These are phyloP conservation scores for Misgurnus mizolepis DNA, from an alignment of 2,113 vertebrate species.

Conservation along the genomic window DNA sequence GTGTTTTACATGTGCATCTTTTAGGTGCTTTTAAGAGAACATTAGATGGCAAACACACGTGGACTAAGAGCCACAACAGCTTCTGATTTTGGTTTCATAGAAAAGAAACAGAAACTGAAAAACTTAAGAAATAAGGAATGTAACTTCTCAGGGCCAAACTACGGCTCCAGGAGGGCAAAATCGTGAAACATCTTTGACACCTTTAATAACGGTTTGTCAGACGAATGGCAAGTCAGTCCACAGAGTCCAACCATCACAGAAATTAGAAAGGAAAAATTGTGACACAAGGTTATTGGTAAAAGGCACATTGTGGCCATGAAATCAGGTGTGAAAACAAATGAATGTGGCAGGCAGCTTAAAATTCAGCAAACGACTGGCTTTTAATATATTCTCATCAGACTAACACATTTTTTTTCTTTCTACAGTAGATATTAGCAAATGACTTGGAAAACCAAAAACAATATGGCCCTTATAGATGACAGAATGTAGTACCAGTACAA, in stretches of 20 bases:
- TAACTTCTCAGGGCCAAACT: not conserved
- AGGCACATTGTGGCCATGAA: slow-evolving; percentile 9
- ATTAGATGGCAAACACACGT: too few relatives aligned
- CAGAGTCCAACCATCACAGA: slow-evolving; percentile 22
- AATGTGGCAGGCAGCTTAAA: slow-evolving; percentile 29
- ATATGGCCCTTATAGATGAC: too few relatives aligned
- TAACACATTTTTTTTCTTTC: not conserved
- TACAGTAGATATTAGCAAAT: not conserved
- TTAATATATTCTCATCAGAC: slow-evolving; percentile 1
- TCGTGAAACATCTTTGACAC: slow-evolving; percentile 11
- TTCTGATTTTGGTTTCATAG: too few relatives aligned
- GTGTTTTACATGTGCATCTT: too few relatives aligned
- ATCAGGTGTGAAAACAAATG: slow-evolving; percentile 15
- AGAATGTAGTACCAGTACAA: too few relatives aligned
- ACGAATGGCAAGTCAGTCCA: not conserved
- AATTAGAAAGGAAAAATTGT: slow-evolving; percentile 28
- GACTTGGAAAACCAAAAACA: not conserved
- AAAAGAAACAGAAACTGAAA: not conserved
- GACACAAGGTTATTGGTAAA: slow-evolving; percentile 14
- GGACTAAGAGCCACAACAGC: too few relatives aligned
- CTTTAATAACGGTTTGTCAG: slow-evolving; percentile 36
- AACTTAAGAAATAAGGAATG: not conserved
- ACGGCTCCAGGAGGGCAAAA: not conserved
- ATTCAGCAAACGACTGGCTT: slow-evolving; percentile 16
- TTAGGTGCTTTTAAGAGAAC: too few relatives aligned